Evolutionary conservation across 2,888 invertebrate genomes (phyloP).

Genomic region (Podabrus alpinus): DNA sequence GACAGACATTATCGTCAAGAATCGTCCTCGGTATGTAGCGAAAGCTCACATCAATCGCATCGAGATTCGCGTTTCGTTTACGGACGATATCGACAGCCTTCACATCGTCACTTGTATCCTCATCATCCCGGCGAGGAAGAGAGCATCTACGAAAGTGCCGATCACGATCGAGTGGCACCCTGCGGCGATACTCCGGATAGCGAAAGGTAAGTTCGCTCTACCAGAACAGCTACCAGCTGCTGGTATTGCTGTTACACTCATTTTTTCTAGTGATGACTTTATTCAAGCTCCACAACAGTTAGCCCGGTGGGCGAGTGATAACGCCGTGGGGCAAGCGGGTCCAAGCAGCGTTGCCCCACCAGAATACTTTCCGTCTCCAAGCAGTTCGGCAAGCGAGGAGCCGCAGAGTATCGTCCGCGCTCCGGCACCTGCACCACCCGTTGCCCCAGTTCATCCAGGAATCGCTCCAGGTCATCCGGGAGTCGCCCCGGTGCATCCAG

Average conservation of each 20-base stretch:
- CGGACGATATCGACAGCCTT: constrained; percentile 66
- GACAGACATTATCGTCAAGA: constrained; percentile 80
- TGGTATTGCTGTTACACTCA: constrained; percentile 74
- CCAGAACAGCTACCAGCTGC: constrained; percentile 38
- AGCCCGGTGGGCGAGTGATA: constrained; percentile 95
- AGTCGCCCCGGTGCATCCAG: constrained; percentile 46
- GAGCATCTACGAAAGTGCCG: constrained; percentile 86
- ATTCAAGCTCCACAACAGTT: constrained; percentile 96
- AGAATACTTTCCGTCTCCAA: constrained; percentile 64
- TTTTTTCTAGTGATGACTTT: constrained; percentile 96
- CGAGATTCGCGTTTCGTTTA: constrained; percentile 74
- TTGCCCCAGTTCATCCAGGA: constrained; percentile 48
- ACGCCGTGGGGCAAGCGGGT: constrained; percentile 59
- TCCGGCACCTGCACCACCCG: constrained; percentile 55
- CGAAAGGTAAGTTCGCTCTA: constrained; percentile 69
- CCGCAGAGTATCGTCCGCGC: constrained; percentile 61
- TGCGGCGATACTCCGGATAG: constrained; percentile 85
- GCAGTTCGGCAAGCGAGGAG: constrained; percentile 59
- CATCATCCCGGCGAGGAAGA: constrained; percentile 70
- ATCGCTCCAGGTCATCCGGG: constrained; percentile 35
- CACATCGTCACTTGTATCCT: constrained; percentile 49
- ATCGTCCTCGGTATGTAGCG: constrained; percentile 72
- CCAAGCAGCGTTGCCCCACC: constrained; percentile 57
- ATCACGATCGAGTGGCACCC: constrained; percentile 68
- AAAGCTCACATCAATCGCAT: constrained; percentile 76